These are phyloP conservation scores for Catotricha subobsoleta DNA, from an alignment of 2,888 invertebrate genomes.

Conservation along the genomic window DNA sequence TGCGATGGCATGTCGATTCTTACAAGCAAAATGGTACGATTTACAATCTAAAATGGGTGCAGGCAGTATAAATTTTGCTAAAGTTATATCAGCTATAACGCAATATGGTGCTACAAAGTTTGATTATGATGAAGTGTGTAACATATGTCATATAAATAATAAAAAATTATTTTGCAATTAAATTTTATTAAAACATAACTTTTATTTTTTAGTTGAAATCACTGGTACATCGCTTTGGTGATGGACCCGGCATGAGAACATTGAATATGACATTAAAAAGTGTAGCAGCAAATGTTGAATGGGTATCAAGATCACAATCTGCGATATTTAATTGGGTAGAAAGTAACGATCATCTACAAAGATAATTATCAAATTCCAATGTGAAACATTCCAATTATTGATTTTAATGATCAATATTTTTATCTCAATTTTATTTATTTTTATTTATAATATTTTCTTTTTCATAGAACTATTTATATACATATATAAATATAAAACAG, in stretches of 20 bases:
- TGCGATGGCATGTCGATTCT: constrained; percentile 29
- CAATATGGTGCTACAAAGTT: constrained; percentile 31
- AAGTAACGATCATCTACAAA: constrained; percentile 24
- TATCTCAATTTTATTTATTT: too few species aligned
- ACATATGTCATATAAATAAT: neutral
- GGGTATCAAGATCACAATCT: constrained; percentile 28
- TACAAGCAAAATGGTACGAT: constrained; percentile 31
- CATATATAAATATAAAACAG: too few species aligned
- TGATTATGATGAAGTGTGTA: constrained; percentile 28
- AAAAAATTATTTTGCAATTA: neutral
- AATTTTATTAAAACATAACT: neutral
- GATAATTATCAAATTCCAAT: constrained; percentile 11
- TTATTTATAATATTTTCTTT: too few species aligned
- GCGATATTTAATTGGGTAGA: constrained; percentile 30
- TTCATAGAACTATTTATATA: too few species aligned
- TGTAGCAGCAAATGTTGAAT: constrained; percentile 30
- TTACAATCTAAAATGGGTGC: constrained; percentile 26
- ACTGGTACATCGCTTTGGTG: constrained; percentile 29
- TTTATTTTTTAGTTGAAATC: constrained; percentile 23
- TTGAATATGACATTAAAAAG: constrained; percentile 29
- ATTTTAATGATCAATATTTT: too few species aligned
- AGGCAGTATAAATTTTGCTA: constrained; percentile 28
- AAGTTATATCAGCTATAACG: constrained; percentile 31
- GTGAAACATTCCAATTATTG: too few species aligned
- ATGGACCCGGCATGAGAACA: constrained; percentile 27